Base-by-base conservation (phyloP, 2,113 vertebrate genomes). In the Cepphus grylle region DNA sequence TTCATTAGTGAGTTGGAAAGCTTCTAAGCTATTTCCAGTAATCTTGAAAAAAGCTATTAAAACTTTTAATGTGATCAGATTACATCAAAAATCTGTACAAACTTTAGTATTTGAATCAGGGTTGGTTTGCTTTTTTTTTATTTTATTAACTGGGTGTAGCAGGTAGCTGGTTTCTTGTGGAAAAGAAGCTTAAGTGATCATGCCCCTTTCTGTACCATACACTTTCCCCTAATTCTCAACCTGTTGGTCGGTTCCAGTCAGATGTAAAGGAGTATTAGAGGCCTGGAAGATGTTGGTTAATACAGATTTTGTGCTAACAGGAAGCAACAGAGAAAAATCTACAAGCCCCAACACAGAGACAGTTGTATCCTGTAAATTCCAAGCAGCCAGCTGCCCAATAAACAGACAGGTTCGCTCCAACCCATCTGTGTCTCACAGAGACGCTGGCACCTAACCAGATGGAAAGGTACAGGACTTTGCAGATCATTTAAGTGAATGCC, bases 401-500 rank as follows among this genome's bases (percentile, higher is more conserved):
- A 65, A 70, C 21, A 29, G 14, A 15, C 30, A 55, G 38, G 9
- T 73, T 14, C 45, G 11, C 23, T 55, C 30, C n/a, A 43, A 26
- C 9, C 29, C 43, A 8, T 21, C 38, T 16, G 34, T 14, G 16
- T 26, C 66, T n/a, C 71, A 19, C 49, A 66, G 40, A 49, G 15
- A 22, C 0, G 0, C 34, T 34, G 30, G n/a, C 52, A 61, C 8
- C 11, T 7, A 30, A 36, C n/a, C 27, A 62, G 65, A 2, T 3
- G 1, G n/a, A 61, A 55, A 55, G 32, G 21, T 30, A 56, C 20
- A 62, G 29, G 67, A 62, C 73, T 83, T 55, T 17, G n/a, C 3
- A 53, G 47, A 69, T 42, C 22, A 47, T 59, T 42, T 86, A 79
- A 61, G 16, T 49, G 15, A 93, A 65, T 53, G 15, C 14, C 19